Evolutionary conservation across 1,140 invertebrate species (phyloP), one percentile per base, ranked within the genome.

Genomic region (Aradophagus sp.): DNA sequence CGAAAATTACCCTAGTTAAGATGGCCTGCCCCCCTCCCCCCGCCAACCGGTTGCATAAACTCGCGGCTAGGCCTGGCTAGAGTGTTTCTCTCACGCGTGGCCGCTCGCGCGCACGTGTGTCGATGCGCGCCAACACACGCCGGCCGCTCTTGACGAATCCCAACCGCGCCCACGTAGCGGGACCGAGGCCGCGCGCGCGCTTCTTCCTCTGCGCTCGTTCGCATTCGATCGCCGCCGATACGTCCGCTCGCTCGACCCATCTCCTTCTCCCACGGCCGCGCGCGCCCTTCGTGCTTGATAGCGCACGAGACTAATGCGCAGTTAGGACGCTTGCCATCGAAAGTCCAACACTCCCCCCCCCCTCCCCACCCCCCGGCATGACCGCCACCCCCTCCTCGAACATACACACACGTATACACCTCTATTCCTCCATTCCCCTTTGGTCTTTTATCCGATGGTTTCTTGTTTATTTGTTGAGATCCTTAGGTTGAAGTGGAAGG

Each of bases 221-320:
- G 52, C 47, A 19, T 32, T 45, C 53, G 55, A 19, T 34, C 47
- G 38, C 44, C 42, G 20, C 31, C 32, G 42, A 44, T 44, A 31
- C 41, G 20, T 8, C 20, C 31, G 31, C 45, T 23, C 17, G 11
- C 31, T 26, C 34, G 10, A 23, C 15, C 5, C 36, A 69, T 31
- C 61, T 66, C 20, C 35, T 42, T 67, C 53, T 67, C 38, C 19
- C 45, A 59, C 63, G 47, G 31, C 39, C 32, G 53, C 8, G 50
- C 61, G 48, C 48, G 20, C 20, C 48, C 61, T 65, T 65, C 50
- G 50, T 55, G 61, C 41, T 55, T 45, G 16, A 55, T 55, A 48
- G 48, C 74, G 75, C 75, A 77, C 73, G 56, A 73, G 75, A 72
- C 79, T 74, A 63, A 69, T 72, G 77, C 75, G 72, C 73, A 77